phyloP scores from a whole-genome alignment of 2,797 vertebrate species.

The Mionectes olivaceus region DNA sequence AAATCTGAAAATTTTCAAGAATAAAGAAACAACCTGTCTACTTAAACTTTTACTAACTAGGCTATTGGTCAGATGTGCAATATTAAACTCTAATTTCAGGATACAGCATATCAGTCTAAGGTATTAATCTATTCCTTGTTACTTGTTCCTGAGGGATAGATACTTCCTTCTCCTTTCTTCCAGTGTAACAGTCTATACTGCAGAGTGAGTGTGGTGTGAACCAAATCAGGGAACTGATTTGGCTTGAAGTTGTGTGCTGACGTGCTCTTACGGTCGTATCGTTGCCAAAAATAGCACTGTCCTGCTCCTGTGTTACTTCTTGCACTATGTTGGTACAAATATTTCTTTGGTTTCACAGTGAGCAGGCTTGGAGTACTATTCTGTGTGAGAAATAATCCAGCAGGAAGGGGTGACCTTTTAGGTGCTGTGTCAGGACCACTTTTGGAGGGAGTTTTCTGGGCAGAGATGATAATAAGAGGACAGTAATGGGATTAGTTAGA shows the following conservation, averaged over 20 bases:
- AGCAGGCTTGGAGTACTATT: not conserved
- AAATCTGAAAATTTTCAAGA: not conserved
- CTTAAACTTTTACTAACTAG: not conserved
- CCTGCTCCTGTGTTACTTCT: constrained; percentile 42
- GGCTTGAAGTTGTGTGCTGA: constrained; percentile 16
- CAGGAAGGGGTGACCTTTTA: not conserved
- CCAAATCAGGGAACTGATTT: not conserved
- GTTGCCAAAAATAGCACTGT: constrained; percentile 52
- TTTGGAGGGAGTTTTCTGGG: not conserved
- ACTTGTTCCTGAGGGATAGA: not conserved
- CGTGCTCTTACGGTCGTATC: not conserved
- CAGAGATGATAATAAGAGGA: not conserved
- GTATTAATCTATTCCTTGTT: not conserved
- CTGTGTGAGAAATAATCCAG: not conserved
- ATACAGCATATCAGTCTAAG: not conserved
- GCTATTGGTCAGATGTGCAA: not conserved
- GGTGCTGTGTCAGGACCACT: not conserved
- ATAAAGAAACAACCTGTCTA: not conserved
- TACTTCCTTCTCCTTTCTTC: not conserved
- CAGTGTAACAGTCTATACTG: not conserved
- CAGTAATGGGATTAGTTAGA: not conserved
- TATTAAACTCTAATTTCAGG: not conserved
- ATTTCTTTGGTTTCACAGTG: not conserved
- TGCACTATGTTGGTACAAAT: constrained; percentile 9
- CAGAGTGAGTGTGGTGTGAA: not conserved